These are phyloP conservation scores for Cheirogaleus major DNA, from an alignment of 2,797 vertebrate species.

Conservation along the genomic window DNA sequence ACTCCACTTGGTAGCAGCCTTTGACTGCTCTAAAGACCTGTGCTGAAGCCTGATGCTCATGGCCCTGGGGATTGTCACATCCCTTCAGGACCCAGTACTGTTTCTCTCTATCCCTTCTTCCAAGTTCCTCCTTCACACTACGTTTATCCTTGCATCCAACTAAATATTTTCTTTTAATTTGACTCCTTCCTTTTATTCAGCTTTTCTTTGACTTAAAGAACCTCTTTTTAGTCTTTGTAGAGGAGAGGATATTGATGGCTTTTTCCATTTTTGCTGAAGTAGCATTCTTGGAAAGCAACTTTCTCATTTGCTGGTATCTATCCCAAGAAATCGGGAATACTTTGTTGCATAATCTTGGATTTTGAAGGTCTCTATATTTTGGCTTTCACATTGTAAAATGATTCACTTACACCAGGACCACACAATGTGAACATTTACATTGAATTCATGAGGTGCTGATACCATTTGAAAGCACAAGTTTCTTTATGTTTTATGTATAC, in stretches of 20 bases:
- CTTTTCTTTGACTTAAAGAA: neutral
- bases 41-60: neutral
- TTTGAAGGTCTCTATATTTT: constrained; percentile 12
- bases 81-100: neutral
- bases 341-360: neutral
- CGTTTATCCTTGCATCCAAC: neutral
- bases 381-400: neutral
- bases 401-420: neutral
- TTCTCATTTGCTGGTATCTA: neutral
- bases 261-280: neutral
- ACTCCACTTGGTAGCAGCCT: neutral
- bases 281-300: neutral
- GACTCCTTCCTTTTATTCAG: neutral
- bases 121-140: neutral
- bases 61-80: neutral
- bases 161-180: neutral
- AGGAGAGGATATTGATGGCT: neutral
- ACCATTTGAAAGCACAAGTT: neutral
- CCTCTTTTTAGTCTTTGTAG: neutral
- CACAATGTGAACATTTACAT: neutral
- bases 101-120: neutral
- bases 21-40: neutral
- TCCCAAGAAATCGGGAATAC: neutral
- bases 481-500: neutral
- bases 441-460: neutral